These are phyloP conservation scores for Sepiola atlantica DNA, from an alignment of 2,888 invertebrate species.

Conservation along the genomic window DNA sequence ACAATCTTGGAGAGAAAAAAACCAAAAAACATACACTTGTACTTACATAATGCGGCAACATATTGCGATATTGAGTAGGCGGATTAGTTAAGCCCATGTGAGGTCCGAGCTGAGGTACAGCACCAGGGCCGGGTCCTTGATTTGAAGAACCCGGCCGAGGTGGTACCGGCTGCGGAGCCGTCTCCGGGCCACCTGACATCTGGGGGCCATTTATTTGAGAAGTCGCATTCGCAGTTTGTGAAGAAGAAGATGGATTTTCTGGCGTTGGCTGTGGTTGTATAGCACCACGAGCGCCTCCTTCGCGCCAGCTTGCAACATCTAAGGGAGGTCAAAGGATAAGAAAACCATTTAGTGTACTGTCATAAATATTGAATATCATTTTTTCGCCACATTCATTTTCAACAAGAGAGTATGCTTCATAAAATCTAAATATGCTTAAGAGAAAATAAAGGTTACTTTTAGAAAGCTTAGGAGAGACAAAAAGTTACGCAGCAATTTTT, in stretches of 20 bases:
- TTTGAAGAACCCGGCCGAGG: constrained; percentile 62
- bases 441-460: too few species aligned
- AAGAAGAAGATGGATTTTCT: constrained; percentile 67
- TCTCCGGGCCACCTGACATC: constrained; percentile 66
- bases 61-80: constrained; percentile 70
- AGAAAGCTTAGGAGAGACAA: too few species aligned
- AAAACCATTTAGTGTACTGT: too few species aligned
- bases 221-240: constrained; percentile 63
- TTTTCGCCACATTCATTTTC: too few species aligned
- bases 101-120: constrained; percentile 64
- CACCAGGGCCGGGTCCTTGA: constrained; percentile 61
- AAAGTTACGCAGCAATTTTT: too few species aligned
- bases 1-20: not conserved
- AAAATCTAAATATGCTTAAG: too few species aligned
- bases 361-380: too few species aligned
- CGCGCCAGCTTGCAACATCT: constrained; percentile 92
- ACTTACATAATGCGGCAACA: constrained; percentile 73
- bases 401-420: too few species aligned
- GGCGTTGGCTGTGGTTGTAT: constrained; percentile 69
- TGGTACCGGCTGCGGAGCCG: constrained; percentile 58
- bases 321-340: not conserved
- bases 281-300: constrained; percentile 81
- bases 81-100: constrained; percentile 69
- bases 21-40: not conserved
- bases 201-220: constrained; percentile 72